Percentiles rank a stretch among this genome's conserved stretches.
These are phyloP conservation scores for Chitala chitala DNA, from an alignment of 2,113 vertebrate genomes.

Conservation along the genomic window DNA sequence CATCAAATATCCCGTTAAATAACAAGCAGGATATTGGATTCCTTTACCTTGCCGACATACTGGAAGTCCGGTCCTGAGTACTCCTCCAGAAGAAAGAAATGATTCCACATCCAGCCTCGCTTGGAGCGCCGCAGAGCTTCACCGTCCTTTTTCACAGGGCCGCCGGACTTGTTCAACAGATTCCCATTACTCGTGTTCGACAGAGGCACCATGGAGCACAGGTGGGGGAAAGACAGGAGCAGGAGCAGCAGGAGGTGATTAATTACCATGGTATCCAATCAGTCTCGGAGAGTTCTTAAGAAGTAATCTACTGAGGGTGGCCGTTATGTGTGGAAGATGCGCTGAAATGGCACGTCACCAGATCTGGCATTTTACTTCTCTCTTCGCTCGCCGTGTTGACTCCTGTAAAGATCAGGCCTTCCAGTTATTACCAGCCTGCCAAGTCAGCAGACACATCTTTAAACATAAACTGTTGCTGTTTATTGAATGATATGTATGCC, in stretches of 20 bases:
- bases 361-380: constrained; percentile 60
- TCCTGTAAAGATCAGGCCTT: constrained; percentile 37
- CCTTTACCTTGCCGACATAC: constrained; percentile 94
- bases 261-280: constrained; percentile 63
- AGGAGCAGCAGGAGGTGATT: constrained; percentile 52
- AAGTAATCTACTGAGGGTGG: constrained; percentile 47
- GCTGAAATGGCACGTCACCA: constrained; percentile 49
- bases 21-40: background rate
- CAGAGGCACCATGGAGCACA: constrained; percentile 49
- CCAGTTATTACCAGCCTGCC: background rate
- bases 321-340: constrained; percentile 40
- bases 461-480: background rate
- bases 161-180: constrained; percentile 39
- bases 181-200: constrained; percentile 55
- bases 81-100: constrained; percentile 96
- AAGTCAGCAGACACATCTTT: background rate
- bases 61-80: constrained; percentile 89
- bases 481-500: no score
- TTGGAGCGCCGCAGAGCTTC: constrained; percentile 79
- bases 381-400: constrained; percentile 28
- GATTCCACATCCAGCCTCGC: constrained; percentile 99
- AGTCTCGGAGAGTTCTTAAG: constrained; percentile 38
- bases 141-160: constrained; percentile 52
- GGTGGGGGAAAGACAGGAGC: constrained; percentile 50
- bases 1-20: background rate